Conservation (phyloP, 2,797 vertebrate species). For the Cirrhinus molitorella region DNA sequence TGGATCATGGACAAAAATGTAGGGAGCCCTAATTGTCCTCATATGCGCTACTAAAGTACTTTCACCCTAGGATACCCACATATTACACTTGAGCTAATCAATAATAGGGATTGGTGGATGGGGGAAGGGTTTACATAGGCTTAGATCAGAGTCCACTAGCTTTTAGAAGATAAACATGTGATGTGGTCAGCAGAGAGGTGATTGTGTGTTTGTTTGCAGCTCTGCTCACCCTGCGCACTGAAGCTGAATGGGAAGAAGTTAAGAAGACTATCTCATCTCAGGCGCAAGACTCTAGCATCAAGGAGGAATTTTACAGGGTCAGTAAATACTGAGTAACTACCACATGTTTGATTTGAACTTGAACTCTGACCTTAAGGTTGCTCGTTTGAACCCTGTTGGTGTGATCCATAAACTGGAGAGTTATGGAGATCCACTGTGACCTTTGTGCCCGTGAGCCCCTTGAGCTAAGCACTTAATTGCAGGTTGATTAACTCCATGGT, state of each 20-base stretch:
- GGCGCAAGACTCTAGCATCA: conserved; percentile 86
- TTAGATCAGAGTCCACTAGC: conserved; percentile 41
- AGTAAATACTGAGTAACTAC: conserved; percentile 29
- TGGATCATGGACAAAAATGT: background rate
- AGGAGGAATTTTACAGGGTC: conserved; percentile 92
- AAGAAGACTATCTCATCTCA: conserved; percentile 83
- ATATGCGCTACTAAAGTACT: background rate
- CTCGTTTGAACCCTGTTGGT: conserved; percentile 17
- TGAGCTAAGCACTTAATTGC: background rate
- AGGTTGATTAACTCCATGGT: background rate
- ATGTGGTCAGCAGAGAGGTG: conserved; percentile 38
- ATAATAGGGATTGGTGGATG: conserved; percentile 15
- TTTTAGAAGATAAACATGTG: conserved; percentile 38
- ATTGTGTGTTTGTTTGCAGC: conserved; percentile 74
- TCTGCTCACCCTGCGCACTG: conserved; percentile 84
- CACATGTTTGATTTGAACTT: conserved; percentile 22
- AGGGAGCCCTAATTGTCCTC: background rate
- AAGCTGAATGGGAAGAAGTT: conserved; percentile 90
- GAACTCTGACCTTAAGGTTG: background rate
- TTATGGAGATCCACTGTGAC: conserved; percentile 11
- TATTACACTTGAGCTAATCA: conserved; percentile 43
- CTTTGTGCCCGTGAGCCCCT: background rate
- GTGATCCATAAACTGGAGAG: background rate
- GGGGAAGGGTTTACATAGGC: conserved; percentile 26
- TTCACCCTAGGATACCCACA: conserved; percentile 22